These are phyloP conservation scores for Eunapius fragilis DNA, from an alignment of 37 sponge, comb jelly and placozoan genomes.

Conservation along the genomic window DNA sequence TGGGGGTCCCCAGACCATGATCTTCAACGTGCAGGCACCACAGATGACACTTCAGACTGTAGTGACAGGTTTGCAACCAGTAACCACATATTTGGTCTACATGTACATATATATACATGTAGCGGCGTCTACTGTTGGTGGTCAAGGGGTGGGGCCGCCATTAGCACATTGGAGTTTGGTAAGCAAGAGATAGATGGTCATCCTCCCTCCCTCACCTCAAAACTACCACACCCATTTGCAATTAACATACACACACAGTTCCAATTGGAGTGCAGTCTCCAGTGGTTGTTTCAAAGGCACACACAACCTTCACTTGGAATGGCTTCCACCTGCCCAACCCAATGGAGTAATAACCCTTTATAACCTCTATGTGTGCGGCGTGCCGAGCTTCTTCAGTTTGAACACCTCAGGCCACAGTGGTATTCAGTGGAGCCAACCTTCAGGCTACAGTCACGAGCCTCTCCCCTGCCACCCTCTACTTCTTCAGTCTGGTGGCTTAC, in stretches of 20 bases:
- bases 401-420: not conserved
- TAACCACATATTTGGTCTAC: constrained; percentile 54
- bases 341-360: constrained; percentile 57
- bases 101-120: constrained; percentile 28
- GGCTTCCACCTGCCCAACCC: constrained; percentile 44
- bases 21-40: constrained; percentile 21
- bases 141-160: constrained; percentile 36
- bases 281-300: constrained; percentile 20
- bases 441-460: no score
- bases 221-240: not conserved
- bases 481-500: constrained; percentile 45
- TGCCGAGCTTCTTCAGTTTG: constrained; percentile 1
- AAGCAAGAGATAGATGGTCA: not conserved
- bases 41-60: constrained; percentile 26
- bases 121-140: constrained; percentile 58
- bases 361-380: constrained; percentile 36
- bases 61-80: constrained; percentile 48
- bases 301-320: constrained; percentile 19
- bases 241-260: constrained; percentile 20
- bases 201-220: not conserved
- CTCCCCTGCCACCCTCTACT: constrained; percentile 56
- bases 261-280: constrained; percentile 71
- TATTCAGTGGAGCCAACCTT: constrained; percentile 35
- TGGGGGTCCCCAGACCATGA: not conserved
- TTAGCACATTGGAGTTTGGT: constrained; percentile 58